Base-by-base conservation (phyloP, 1,140 invertebrate species). In the Diorhabda sublineata region DNA sequence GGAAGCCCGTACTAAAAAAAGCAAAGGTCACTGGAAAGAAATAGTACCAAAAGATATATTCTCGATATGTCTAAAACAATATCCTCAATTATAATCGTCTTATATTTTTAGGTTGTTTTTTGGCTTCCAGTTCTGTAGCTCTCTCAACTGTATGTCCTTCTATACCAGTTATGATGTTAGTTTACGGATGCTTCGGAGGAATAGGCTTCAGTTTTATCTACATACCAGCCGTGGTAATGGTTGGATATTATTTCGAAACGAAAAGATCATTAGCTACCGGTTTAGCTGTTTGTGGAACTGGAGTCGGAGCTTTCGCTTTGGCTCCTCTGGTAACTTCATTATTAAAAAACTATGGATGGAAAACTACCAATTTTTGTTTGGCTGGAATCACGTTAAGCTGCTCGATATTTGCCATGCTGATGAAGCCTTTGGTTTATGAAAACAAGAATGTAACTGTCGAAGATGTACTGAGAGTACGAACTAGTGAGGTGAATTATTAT, bases 201-300 rank as follows among this genome's bases (percentile, higher is more conserved):
- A 89, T 97, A 72, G 96, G 96, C 9, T 98, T 98, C 79, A 96
- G 97, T 66, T 88, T 98, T 82, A 97, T 99, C 78, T 99, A 99
- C 83, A 85, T 99, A n/a, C 97, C 98, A 0, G 95, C 97, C 1
- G 97, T 99, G 58, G 97, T 99, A 6, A 94, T 94, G 61, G 97
- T 99, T 11, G 95, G 97, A 45, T 98, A 98, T 82, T 99, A 99
- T 84, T 99, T 99, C 83, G 97, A 99, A 81, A 94, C 94, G 8
- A 96, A 96, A 77, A 85, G 97, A 72, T 98, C 97, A 3, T 81
- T 99, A 66, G 98, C 98, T 11, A 99, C 97, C 0, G 97, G 98
- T 9, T 96, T 99, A 47, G 95, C 97, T 0, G 97, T 99, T 3
- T 98, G 96, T 77, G 96, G 96, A 42, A 97, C 94, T 0, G 96